Evolutionary conservation across 2,888 invertebrate species (phyloP).

Genomic region (Meteorus colon): DNA sequence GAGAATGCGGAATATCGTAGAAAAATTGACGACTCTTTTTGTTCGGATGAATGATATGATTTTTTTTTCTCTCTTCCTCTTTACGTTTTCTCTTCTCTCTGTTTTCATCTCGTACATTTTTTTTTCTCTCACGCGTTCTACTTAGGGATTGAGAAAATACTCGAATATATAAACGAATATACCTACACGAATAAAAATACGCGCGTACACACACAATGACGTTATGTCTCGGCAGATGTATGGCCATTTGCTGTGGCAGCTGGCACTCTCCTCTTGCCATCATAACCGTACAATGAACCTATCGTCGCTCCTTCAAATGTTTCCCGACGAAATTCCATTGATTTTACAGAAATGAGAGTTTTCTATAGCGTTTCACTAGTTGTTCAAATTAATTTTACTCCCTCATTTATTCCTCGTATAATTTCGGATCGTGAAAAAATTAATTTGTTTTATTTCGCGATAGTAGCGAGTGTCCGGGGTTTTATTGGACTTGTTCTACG

Average conservation of each 20-base stretch:
- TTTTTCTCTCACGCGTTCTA: conserved; percentile 22
- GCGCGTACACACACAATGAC: conserved; percentile 31
- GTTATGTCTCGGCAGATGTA: conserved; percentile 68
- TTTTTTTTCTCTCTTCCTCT: background rate
- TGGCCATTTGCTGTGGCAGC: conserved; percentile 70
- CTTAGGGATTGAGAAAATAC: conserved; percentile 14
- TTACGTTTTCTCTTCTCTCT: background rate
- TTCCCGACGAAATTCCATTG: background rate
- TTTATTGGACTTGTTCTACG: background rate
- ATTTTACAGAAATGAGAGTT: background rate
- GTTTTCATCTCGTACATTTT: conserved; percentile 21
- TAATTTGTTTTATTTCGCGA: too few species aligned
- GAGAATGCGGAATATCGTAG: too few species aligned
- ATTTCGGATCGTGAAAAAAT: too few species aligned
- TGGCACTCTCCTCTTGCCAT: conserved; percentile 51
- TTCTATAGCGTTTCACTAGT: too few species aligned
- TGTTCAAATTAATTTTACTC: too few species aligned
- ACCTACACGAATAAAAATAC: background rate
- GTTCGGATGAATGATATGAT: background rate
- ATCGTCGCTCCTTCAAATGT: background rate
- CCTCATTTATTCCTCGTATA: too few species aligned
- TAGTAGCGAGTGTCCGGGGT: background rate
- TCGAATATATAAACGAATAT: background rate
- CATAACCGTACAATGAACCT: conserved; percentile 42
- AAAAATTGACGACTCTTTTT: too few species aligned